Conservation (phyloP, 2,113 vertebrate genomes). For the Megaceryle maxima region DNA sequence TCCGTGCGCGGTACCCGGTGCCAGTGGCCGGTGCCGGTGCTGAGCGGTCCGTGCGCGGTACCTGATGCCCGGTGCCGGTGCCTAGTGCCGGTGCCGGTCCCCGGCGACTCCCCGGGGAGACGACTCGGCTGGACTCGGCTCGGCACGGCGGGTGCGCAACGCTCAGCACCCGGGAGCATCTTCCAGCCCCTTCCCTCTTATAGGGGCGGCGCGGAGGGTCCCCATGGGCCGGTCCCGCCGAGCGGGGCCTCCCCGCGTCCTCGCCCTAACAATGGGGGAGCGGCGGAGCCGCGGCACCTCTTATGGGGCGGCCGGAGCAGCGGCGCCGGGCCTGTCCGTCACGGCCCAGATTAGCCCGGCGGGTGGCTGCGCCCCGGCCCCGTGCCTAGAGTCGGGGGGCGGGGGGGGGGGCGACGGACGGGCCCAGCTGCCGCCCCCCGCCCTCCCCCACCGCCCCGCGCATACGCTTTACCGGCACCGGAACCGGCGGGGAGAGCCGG, state of each 20-base stretch:
- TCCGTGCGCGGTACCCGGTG: background rate
- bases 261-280: conserved; percentile 74
- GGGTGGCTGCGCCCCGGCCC: conserved; percentile 39
- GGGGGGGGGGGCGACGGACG: background rate
- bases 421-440: background rate
- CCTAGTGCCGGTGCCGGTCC: background rate
- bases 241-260: conserved; percentile 41
- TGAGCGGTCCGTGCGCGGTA: background rate
- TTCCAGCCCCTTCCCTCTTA: conserved; percentile 60
- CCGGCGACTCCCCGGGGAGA: background rate
- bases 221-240: conserved; percentile 47
- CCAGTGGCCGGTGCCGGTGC: background rate
- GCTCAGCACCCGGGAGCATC: conserved; percentile 37
- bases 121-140: background rate
- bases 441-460: background rate
- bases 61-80: background rate
- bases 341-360: conserved; percentile 51
- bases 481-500: background rate
- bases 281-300: conserved; percentile 89
- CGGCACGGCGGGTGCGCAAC: background rate
- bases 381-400: background rate
- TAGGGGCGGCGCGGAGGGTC: conserved; percentile 56
- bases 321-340: conserved; percentile 71
- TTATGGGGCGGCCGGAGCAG: conserved; percentile 87
- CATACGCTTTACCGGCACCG: background rate